Evolutionary conservation across 2,797 vertebrate genomes (phyloP).

Genomic region (Caiman crocodilus): DNA sequence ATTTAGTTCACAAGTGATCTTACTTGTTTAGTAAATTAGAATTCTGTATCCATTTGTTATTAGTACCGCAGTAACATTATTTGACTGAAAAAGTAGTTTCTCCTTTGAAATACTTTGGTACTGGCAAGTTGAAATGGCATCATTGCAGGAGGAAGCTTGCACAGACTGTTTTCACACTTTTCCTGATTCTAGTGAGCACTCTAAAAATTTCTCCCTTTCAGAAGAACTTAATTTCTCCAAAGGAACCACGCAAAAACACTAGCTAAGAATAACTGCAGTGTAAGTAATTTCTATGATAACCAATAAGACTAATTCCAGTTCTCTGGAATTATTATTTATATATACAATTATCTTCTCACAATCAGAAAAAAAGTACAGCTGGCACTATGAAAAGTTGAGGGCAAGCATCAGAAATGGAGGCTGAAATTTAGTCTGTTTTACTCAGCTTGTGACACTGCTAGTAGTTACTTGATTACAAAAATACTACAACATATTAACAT

Average conservation of each 20-base stretch:
- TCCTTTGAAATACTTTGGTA: not conserved
- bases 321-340: constrained; percentile 8
- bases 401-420: not conserved
- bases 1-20: not conserved
- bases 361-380: not conserved
- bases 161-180: not conserved
- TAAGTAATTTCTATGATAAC: not conserved
- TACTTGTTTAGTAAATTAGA: not conserved
- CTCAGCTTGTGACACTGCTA: not conserved
- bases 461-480: constrained; percentile 24
- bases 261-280: not conserved
- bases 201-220: not conserved
- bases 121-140: not conserved
- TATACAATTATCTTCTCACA: not conserved
- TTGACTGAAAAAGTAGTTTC: not conserved
- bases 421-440: not conserved
- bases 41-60: not conserved
- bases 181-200: not conserved
- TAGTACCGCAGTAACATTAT: not conserved
- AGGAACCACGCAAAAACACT: not conserved
- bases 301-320: not conserved
- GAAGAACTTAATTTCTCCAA: not conserved
- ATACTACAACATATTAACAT: not conserved
- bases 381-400: not conserved
- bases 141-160: not conserved